phyloP scores from a whole-genome alignment of 2,113 vertebrate species.

The Stigmatopora argus region DNA sequence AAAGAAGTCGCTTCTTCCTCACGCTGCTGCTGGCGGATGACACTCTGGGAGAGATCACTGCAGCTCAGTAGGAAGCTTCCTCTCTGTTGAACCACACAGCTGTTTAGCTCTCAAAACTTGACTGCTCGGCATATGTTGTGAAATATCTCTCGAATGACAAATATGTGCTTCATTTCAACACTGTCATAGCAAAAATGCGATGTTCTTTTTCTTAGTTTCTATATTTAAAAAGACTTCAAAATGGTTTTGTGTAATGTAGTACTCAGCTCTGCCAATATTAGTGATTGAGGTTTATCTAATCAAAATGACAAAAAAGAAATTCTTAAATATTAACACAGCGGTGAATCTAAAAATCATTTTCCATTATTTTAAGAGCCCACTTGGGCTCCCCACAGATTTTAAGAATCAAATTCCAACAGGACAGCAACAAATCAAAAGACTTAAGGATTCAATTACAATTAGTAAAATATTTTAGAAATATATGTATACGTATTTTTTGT shows the following conservation, averaged over 20 bases:
- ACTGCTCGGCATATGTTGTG: slow-evolving; percentile 71
- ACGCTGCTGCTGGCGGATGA: slow-evolving; percentile 68
- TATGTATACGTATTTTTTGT: slow-evolving; percentile 25
- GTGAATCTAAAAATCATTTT: not conserved
- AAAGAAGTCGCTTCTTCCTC: slow-evolving; percentile 72
- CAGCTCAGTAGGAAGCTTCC: slow-evolving; percentile 71
- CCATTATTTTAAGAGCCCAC: too few species aligned
- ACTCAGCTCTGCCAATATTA: not conserved
- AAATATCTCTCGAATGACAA: slow-evolving; percentile 49
- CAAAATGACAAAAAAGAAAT: not conserved
- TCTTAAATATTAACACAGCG: not conserved
- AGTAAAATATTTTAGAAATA: too few species aligned
- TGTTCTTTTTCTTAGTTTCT: slow-evolving; percentile 1
- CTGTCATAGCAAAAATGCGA: not conserved
- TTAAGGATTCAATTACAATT: too few species aligned
- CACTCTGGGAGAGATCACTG: slow-evolving; percentile 69
- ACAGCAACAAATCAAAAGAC: too few species aligned
- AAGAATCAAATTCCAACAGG: too few species aligned
- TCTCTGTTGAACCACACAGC: slow-evolving; percentile 70
- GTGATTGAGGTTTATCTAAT: not conserved
- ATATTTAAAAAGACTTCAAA: slow-evolving; percentile 5
- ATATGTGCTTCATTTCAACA: slow-evolving; percentile 12
- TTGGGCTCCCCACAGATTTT: too few species aligned
- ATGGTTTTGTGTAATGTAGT: not conserved
- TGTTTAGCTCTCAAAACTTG: slow-evolving; percentile 72